phyloP scores from a whole-genome alignment of 2,888 invertebrate species.

The Branchellion lobata region DNA sequence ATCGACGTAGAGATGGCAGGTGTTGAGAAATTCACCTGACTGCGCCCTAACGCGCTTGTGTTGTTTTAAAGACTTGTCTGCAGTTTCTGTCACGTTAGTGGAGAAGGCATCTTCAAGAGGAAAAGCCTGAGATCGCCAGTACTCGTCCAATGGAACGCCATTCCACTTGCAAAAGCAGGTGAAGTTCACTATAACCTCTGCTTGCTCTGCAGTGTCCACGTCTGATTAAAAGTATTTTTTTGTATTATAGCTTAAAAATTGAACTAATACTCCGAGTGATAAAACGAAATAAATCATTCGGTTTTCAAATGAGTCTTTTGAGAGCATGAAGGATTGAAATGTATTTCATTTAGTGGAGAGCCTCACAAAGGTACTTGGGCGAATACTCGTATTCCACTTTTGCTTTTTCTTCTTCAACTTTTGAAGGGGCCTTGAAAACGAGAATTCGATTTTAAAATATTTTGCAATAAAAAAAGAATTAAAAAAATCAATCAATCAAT shows the following conservation, averaged over 20 bases:
- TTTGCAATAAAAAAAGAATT: background rate
- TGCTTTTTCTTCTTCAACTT: background rate
- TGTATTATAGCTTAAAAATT: too few relatives aligned
- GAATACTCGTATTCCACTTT: constrained; percentile 3
- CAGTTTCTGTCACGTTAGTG: background rate
- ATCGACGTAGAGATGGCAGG: background rate
- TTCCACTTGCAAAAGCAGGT: constrained; percentile 21
- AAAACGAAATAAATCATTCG: background rate
- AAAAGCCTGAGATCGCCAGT: background rate
- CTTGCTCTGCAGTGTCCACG: constrained; percentile 17
- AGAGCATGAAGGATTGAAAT: too few relatives aligned
- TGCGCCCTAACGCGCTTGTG: background rate
- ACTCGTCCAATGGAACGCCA: background rate
- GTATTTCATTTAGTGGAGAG: too few relatives aligned
- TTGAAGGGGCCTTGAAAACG: background rate
- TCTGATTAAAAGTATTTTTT: constrained; percentile 7
- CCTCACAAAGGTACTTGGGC: background rate
- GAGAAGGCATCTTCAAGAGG: background rate
- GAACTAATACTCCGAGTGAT: too few relatives aligned
- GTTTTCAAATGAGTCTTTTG: background rate
- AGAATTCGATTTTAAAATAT: background rate
- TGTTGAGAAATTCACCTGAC: background rate
- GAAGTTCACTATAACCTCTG: constrained; percentile 26
- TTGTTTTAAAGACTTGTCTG: background rate
- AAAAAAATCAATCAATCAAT: background rate